phyloP scores from a whole-genome alignment of 1,140 invertebrate species.

The Drosophila albomicans region DNA sequence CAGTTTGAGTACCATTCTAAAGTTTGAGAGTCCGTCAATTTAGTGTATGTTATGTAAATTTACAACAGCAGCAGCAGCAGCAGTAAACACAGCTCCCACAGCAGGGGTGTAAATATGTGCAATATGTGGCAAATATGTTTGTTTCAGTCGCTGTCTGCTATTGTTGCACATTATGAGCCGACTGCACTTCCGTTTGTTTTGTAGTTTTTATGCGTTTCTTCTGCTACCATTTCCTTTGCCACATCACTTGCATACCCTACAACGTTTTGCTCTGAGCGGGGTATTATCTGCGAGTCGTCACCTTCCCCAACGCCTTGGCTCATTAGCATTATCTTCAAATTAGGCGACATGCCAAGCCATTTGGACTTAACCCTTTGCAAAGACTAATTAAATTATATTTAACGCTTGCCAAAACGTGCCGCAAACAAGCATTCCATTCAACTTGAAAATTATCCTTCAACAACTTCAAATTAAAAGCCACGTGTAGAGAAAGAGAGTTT shows the following conservation, averaged over 20 bases:
- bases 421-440: conserved; percentile 41
- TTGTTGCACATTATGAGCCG: conserved; percentile 15
- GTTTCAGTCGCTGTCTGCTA: background rate
- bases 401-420: conserved; percentile 59
- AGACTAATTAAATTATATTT: conserved; percentile 81
- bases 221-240: background rate
- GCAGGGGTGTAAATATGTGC: conserved; percentile 1
- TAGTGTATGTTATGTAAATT: conserved; percentile 1
- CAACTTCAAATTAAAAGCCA: conserved; percentile 41
- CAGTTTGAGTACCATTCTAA: too few relatives aligned
- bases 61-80: background rate
- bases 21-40: conserved; percentile 9
- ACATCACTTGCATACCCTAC: background rate
- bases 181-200: conserved; percentile 24
- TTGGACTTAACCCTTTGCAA: conserved; percentile 31
- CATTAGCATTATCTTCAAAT: conserved; percentile 54
- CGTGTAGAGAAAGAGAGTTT: background rate
- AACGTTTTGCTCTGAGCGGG: too few relatives aligned
- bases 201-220: background rate
- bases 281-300: background rate
- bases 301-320: background rate
- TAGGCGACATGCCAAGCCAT: conserved; percentile 50
- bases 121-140: conserved; percentile 17
- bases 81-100: background rate
- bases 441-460: conserved; percentile 11